phyloP scores from a whole-genome alignment of 2,888 invertebrate genomes.

The Chloromyia formosa region DNA sequence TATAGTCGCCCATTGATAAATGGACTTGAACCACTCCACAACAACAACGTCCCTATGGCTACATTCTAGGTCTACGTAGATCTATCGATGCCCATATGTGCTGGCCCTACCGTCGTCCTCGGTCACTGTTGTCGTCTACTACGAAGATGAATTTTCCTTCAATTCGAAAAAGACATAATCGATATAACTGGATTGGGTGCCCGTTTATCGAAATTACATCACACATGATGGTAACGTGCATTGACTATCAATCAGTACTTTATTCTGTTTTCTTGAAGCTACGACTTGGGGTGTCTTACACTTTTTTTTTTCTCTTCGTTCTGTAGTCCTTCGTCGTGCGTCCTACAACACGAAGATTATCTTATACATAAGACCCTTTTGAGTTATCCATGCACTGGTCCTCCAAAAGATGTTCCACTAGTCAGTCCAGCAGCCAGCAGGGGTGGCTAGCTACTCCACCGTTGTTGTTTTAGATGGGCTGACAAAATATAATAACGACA shows the following conservation, averaged over 20 bases:
- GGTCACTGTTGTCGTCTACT: too few relatives aligned
- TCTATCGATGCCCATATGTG: neutral
- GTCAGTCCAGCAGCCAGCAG: neutral
- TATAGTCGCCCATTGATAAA: conserved; percentile 29
- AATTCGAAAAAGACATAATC: conserved; percentile 39
- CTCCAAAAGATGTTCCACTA: neutral
- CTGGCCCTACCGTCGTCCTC: too few relatives aligned
- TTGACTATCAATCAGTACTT: conserved; percentile 48
- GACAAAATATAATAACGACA: conserved; percentile 41
- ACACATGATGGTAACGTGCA: conserved; percentile 48
- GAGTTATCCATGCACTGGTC: too few relatives aligned
- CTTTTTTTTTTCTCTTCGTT: too few relatives aligned
- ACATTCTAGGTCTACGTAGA: too few relatives aligned
- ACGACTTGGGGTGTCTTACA: neutral
- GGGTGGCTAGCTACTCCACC: neutral
- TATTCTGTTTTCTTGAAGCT: conserved; percentile 12
- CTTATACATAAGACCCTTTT: neutral
- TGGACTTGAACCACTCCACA: neutral
- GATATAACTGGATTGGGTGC: conserved; percentile 41
- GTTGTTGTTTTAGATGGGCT: conserved; percentile 36
- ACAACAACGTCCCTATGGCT: too few relatives aligned
- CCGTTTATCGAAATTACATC: conserved; percentile 50
- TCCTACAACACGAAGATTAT: neutral
- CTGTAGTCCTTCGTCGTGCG: neutral
- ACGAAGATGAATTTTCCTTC: conserved; percentile 37